phyloP scores from a whole-genome alignment of 2,113 vertebrate species.

The Ictidomys tridecemlineatus region DNA sequence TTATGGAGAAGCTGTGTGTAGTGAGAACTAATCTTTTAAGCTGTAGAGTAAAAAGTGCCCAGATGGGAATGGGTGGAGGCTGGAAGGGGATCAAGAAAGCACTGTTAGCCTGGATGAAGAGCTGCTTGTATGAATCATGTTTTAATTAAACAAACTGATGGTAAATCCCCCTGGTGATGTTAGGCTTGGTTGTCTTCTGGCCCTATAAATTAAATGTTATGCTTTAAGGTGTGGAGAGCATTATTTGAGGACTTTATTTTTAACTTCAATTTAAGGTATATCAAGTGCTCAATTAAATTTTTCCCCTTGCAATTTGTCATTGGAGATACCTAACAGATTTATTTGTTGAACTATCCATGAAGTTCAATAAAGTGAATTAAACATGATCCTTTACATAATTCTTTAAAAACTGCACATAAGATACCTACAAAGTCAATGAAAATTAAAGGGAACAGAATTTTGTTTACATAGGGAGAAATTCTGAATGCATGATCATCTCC shows the following conservation, averaged over 20 bases:
- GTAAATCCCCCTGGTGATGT: conserved; percentile 38
- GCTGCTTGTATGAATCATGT: not conserved
- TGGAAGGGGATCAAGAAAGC: not conserved
- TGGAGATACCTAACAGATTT: not conserved
- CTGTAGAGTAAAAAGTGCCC: not conserved
- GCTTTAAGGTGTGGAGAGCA: not conserved
- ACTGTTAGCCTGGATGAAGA: not conserved
- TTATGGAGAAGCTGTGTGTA: not conserved
- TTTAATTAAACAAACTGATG: conserved; percentile 19
- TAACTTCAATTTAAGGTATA: conserved; percentile 21
- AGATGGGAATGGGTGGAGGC: conserved; percentile 37
- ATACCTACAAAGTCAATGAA: not conserved
- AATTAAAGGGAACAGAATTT: conserved; percentile 11
- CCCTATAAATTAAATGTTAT: conserved; percentile 2
- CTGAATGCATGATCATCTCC: not conserved
- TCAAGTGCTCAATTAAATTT: conserved; percentile 31
- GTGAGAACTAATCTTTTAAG: not conserved
- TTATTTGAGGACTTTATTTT: conserved; percentile 41
- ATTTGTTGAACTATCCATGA: conserved; percentile 42
- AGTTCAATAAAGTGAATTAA: conserved; percentile 40
- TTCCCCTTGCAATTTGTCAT: not conserved
- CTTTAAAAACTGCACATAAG: conserved; percentile 40
- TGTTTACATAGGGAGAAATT: not conserved
- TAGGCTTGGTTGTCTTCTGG: not conserved
- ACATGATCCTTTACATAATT: not conserved